A percentile compares a stretch with the other conserved stretches of the same genome.
Conservation (phyloP, 2,113 vertebrate species). For the Anhinga rufa region DNA sequence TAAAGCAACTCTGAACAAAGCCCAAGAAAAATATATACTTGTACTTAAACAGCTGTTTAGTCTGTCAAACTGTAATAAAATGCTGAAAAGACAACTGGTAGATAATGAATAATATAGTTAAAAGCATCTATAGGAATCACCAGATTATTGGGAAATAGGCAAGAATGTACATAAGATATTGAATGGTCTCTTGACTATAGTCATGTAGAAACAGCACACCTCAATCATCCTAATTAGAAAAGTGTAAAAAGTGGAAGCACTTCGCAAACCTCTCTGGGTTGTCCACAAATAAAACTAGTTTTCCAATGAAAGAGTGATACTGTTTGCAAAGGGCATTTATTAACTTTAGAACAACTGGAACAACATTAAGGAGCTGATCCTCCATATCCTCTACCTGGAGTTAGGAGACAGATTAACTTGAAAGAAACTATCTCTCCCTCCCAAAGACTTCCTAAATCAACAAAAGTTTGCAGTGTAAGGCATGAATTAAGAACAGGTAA, state of each 20-base stretch:
- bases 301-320: neutral
- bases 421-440: neutral
- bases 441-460: neutral
- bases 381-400: neutral
- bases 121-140: neutral
- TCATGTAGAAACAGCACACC: neutral
- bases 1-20: conserved; percentile 43
- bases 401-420: neutral
- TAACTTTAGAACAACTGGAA: neutral
- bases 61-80: conserved; percentile 13
- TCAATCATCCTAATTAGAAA: conserved; percentile 18
- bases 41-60: conserved; percentile 46
- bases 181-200: neutral
- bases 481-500: neutral
- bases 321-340: neutral
- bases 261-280: neutral
- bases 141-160: neutral
- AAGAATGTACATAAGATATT: neutral
- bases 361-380: neutral
- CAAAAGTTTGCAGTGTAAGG: neutral
- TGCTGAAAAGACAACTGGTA: neutral
- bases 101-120: neutral
- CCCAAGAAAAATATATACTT: conserved; percentile 52
- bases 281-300: neutral
- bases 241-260: neutral